Evolutionary conservation across 2,113 vertebrate species (phyloP).

Genomic region (Edolisoma coerulescens): DNA sequence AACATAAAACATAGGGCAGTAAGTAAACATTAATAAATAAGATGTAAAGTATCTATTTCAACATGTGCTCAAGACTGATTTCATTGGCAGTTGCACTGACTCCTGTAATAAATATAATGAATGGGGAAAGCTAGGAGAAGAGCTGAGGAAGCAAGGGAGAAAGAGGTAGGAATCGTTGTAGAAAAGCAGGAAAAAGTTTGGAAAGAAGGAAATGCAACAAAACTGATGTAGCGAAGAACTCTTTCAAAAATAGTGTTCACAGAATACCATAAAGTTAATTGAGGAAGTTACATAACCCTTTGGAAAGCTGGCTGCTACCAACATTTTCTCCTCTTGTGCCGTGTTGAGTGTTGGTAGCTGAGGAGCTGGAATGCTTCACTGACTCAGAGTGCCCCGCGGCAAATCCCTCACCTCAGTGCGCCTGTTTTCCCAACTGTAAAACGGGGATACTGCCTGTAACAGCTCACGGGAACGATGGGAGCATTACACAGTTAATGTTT

Average conservation of each 20-base stretch:
- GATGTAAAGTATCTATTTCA: neutral
- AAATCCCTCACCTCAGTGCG: neutral
- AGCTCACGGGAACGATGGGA: neutral
- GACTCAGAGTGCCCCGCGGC: constrained; percentile 30
- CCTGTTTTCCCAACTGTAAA: constrained; percentile 23
- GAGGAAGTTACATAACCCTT: constrained; percentile 21
- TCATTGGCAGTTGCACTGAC: neutral
- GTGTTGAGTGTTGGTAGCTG: constrained; percentile 7
- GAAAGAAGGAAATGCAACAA: neutral
- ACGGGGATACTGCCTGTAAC: neutral
- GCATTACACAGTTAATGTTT: neutral
- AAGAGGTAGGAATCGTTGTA: neutral
- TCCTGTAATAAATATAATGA: neutral
- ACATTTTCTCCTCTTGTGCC: neutral
- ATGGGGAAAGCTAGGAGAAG: neutral
- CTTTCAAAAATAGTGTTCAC: neutral
- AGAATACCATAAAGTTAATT: neutral
- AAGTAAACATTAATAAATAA: neutral
- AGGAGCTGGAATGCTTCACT: neutral
- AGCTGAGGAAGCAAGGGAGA: neutral
- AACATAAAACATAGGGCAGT: neutral
- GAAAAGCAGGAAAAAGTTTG: neutral
- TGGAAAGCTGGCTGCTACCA: constrained; percentile 12
- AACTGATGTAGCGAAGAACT: neutral
- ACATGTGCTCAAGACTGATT: neutral